These are phyloP conservation scores for Rhea pennata DNA, from an alignment of 2,113 vertebrate genomes.

Conservation along the genomic window DNA sequence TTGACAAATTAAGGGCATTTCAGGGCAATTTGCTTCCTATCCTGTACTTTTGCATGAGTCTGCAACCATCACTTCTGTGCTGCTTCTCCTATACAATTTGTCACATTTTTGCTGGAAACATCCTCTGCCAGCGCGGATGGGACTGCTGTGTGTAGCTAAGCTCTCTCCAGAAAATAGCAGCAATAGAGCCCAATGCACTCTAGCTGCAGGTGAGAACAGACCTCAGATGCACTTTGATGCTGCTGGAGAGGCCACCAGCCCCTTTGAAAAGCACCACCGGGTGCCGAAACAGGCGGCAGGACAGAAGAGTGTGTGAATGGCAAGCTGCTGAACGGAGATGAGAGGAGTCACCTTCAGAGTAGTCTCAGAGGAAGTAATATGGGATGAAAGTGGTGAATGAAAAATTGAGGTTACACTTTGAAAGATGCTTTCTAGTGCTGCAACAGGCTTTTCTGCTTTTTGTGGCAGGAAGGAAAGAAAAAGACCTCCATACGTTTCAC, in stretches of 20 bases:
- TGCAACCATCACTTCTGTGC: background rate
- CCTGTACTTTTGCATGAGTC: background rate
- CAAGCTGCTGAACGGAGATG: background rate
- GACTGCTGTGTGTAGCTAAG: background rate
- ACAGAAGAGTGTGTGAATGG: rapidly evolving
- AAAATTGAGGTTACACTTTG: background rate
- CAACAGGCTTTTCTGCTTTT: background rate
- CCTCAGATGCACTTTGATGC: constrained; percentile 1
- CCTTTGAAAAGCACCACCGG: background rate
- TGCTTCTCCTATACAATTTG: background rate
- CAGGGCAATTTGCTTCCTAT: background rate
- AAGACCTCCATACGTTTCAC: background rate
- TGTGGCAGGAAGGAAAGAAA: rapidly evolving
- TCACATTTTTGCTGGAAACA: background rate
- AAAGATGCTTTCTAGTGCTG: background rate
- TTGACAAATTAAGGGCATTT: background rate
- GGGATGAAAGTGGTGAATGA: background rate
- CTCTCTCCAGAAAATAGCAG: constrained; percentile 28
- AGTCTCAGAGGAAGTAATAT: background rate
- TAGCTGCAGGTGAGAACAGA: constrained; percentile 23
- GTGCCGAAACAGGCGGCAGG: background rate
- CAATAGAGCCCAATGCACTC: background rate
- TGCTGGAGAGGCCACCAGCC: background rate
- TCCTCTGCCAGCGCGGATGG: constrained; percentile 3
- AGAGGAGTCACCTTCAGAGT: background rate